phyloP scores from a whole-genome alignment of 2,797 vertebrate genomes.

The Dromococcyx pavoninus region DNA sequence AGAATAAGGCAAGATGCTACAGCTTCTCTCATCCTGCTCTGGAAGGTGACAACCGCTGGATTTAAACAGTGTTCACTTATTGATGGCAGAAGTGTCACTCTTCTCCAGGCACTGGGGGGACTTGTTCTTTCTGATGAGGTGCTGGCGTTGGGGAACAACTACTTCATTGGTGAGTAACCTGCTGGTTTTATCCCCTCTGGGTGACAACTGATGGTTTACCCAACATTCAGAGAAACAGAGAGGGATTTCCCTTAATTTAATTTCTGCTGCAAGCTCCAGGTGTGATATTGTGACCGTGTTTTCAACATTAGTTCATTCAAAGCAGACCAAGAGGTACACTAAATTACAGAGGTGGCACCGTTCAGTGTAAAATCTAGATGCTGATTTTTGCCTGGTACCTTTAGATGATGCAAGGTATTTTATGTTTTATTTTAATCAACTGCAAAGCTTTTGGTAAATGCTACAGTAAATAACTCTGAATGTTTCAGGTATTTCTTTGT shows the following conservation, averaged over 20 bases:
- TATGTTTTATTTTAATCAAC: not conserved
- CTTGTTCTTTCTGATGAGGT: slow-evolving; percentile 89
- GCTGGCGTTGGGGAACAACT: slow-evolving; percentile 89
- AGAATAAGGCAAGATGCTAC: slow-evolving; percentile 82
- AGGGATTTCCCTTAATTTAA: not conserved
- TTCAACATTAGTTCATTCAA: not conserved
- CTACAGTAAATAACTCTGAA: not conserved
- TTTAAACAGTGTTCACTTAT: slow-evolving; percentile 91
- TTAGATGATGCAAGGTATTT: not conserved
- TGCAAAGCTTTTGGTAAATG: not conserved
- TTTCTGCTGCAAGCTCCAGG: not conserved
- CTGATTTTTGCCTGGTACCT: not conserved
- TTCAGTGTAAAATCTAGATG: not conserved
- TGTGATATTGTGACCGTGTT: not conserved
- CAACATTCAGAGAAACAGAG: not conserved
- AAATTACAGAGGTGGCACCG: not conserved
- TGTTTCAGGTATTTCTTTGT: not conserved
- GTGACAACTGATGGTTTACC: not conserved
- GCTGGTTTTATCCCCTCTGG: not conserved
- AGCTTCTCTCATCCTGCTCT: slow-evolving; percentile 86
- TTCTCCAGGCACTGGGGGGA: slow-evolving; percentile 87
- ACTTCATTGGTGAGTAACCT: slow-evolving; percentile 91
- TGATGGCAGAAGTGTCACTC: slow-evolving; percentile 86
- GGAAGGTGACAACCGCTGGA: slow-evolving; percentile 87
- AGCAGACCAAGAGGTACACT: not conserved